Evolutionary conservation across 2,888 invertebrate species (phyloP).

Genomic region (Parascotia fuliginaria): DNA sequence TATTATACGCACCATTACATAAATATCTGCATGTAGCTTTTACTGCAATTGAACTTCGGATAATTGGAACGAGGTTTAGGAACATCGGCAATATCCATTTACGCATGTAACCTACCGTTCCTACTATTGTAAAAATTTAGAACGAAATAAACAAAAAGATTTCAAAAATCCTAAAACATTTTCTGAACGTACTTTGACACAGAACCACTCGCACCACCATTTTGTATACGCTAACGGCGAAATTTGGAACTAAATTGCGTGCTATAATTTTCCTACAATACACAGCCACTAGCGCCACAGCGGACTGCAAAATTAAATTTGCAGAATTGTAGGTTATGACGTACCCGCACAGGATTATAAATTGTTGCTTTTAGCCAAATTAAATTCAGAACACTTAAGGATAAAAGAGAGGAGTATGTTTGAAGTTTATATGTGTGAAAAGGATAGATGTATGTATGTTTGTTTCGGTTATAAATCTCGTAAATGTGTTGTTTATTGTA

Average conservation of each 20-base stretch:
- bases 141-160: slow-evolving; percentile 36
- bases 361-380: slow-evolving; percentile 62
- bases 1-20: slow-evolving; percentile 9
- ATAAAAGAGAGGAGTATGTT: slow-evolving; percentile 30
- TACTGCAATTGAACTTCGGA: slow-evolving; percentile 19
- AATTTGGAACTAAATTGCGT: slow-evolving; percentile 26
- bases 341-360: slow-evolving; percentile 49
- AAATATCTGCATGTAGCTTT: slow-evolving; percentile 6
- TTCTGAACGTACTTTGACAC: slow-evolving; percentile 35
- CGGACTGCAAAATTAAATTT: slow-evolving; percentile 32
- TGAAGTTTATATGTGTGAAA: slow-evolving; percentile 13
- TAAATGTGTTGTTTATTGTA: slow-evolving; percentile 70
- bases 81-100: slow-evolving; percentile 22
- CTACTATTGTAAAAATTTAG: slow-evolving; percentile 31
- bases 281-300: slow-evolving; percentile 35
- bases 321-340: slow-evolving; percentile 42
- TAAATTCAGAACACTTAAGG: slow-evolving; percentile 50
- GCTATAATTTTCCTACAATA: slow-evolving; percentile 3
- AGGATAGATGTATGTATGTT: slow-evolving; percentile 24
- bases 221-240: slow-evolving; percentile 18
- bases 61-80: slow-evolving; percentile 12
- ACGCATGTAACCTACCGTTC: slow-evolving; percentile 12
- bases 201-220: slow-evolving; percentile 15
- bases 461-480: slow-evolving; percentile 44
- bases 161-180: slow-evolving; percentile 22